Base-by-base conservation (phyloP, 2,797 vertebrate genomes). In the Enteromius argenteus region DNA sequence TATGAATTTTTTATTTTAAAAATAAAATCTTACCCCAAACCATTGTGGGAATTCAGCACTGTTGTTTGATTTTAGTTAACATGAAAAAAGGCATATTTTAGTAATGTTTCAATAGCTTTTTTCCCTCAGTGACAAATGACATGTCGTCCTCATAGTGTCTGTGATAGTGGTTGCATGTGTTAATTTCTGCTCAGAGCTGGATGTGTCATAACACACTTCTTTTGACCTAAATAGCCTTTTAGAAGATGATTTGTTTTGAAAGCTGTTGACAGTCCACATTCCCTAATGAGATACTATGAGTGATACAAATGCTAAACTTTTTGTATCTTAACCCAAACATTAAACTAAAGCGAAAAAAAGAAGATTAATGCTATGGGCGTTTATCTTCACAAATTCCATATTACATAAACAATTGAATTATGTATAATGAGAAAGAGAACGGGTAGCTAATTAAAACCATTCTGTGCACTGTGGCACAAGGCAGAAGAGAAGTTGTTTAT, bases 181-280 rank as follows among this genome's bases (percentile, higher is more conserved):
- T 62, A 15, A 62, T 62, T 62, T 62, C 60, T 62, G 60, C 27
- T 62, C 60, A 62, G 27, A 62, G 60, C 27, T 30, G 60, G 5
- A 30, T 62, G 60, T 62, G 13, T 62, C 60, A 62, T 30, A 62
- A 62, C 60, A 62, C 60, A 62, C 27, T 30, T 30, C 13, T 62
- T 30, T 62, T 62, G 60, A 62, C 60, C 60, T 30, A 27, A 62
- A 62, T 62, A 62, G 23, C 60, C 60, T 62, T 62, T 15, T 62
- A 62, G 58, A 62, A 62, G 27, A 15, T 62, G 60, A 62, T 62
- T 62, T 46, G 11, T 27, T 46, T 15, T 44, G 44, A 23, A 4
- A 44, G n/a, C 23, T 19, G 42, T 49, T 32, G 23, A 74, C 71
- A 62, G 23, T 62, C 27, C 60, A 30, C 60, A 62, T 62, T 62